Base-by-base conservation (phyloP, 2,888 invertebrate genomes). In the Melanargia galathea region DNA sequence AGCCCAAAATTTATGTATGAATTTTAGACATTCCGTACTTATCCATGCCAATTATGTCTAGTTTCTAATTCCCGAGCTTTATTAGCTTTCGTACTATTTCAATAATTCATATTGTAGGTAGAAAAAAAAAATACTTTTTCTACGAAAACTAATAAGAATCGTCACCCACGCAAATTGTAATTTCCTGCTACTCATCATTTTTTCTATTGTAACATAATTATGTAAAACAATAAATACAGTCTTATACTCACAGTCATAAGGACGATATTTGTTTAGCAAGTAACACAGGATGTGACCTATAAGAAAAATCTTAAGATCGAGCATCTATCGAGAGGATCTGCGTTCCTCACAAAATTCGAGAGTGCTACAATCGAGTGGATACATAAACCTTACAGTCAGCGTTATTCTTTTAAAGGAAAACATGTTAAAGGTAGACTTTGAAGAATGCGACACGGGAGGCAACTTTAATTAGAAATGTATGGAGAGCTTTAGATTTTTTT, bases 271-370 rank as follows among this genome's bases (percentile, higher is more conserved):
- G 51, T 16, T 43, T 45, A 11, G 20, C 45, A 16, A n/a, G n/a
- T n/a, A n/a, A n/a, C 30, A 11, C 38, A 40, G 54, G 48, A 64
- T 65, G 43, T 65, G 65, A 65, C 63, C 63, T 65, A 63, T 65
- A 63, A 65, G 49, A 60, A 56, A 60, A 38, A 43, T 45, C 63
- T 63, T 51, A 59, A 40, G 43, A 60, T 40, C 38, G 35, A 65
- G 62, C 24, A 45, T 38, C 35, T 59, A 33, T 60, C 54, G 55
- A 60, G 59, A 51, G 65, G 59, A 55, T 56, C 65, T 65, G 63
- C 59, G 48, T 56, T 38, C 55, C 55, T 63, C 35, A 59, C 55
- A 60, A 60, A 62, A 63, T 49, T 63, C 55, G 38, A 65, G 62
- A n/a, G 45, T 11, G 54, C 55, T 60, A 38, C 49, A 51, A 55